phyloP scores from a whole-genome alignment of 1,140 invertebrate species.

The Drosophila gunungcola region DNA sequence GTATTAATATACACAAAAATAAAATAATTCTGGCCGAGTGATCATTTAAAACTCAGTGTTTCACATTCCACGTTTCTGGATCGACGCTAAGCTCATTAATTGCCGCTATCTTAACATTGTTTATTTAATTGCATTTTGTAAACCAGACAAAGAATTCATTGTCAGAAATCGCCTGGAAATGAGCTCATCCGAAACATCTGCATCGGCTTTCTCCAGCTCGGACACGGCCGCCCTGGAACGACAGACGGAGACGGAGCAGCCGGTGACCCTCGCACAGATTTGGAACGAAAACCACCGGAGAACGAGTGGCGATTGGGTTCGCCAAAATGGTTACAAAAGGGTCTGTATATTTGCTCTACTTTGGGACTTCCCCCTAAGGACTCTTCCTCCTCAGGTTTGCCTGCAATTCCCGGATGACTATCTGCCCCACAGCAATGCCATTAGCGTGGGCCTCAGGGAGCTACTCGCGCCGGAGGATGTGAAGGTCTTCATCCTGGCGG shows the following conservation, averaged over 20 bases:
- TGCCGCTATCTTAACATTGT: conserved; percentile 3
- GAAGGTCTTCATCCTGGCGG: conserved; percentile 94
- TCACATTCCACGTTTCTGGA: neutral
- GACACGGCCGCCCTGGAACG: conserved; percentile 72
- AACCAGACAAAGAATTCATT: neutral
- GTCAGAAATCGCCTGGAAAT: conserved; percentile 31
- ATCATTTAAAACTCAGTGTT: neutral
- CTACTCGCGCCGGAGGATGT: conserved; percentile 36
- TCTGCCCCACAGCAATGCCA: conserved; percentile 88
- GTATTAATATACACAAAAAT: no score
- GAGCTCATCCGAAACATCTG: conserved; percentile 42
- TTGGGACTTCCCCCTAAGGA: neutral
- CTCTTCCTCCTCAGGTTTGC: conserved; percentile 88
- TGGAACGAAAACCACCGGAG: conserved; percentile 86
- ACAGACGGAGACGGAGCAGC: conserved; percentile 49
- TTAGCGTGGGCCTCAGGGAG: conserved; percentile 88
- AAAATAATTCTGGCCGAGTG: no score
- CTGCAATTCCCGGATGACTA: conserved; percentile 96
- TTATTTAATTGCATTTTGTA: neutral
- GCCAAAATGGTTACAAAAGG: conserved; percentile 87
- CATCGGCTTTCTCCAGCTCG: conserved; percentile 73
- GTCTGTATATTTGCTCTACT: conserved; percentile 85
- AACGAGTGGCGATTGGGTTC: conserved; percentile 89
- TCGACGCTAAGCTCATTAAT: neutral
- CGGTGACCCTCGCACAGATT: conserved; percentile 63